Base-by-base conservation (phyloP, 1,140 invertebrate genomes). In the Ostrea denselamellosa region DNA sequence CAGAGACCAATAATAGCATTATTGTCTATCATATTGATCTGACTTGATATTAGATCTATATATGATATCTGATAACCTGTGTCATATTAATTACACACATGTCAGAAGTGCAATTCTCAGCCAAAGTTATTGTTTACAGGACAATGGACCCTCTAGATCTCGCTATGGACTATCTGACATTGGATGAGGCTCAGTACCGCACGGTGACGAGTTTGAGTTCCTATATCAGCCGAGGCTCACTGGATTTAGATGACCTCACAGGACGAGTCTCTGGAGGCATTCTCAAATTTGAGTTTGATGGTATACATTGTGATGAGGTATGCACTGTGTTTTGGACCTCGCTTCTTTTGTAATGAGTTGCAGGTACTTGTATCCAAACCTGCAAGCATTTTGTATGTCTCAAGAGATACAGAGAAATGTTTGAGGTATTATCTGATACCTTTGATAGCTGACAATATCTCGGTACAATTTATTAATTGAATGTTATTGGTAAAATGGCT, bases 231-330 rank as follows among this genome's bases (percentile, higher is more conserved):
- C 14, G 58, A 62, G 58, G 58, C 58, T 28, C 68, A 25, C 25
- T 77, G 2, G 68, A 77, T 77, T 25, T 77, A 7, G 25, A 77
- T 28, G 68, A 77, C 14, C 14, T 77, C 9, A 14, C 68, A 4
- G 28, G 68, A 22, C 68, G 68, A 77, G 68, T 77, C 5, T 34
- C 68, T 3, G 68, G 68, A 77, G 68, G 68, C 8, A 77, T 77
- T 9, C 68, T 77, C 68, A 77, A 77, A 25, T 77, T 77, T 77
- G 68, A 77, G 68, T 77, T 77, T 77, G 68, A 77, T 25, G 68
- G 25, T 28, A 25, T 9, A 10, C 14, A 34, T 34, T 77, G 68
- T 77, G 68, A 77, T 14, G 25, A 77, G 68, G 68, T 77, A 25
- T 77, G 68, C n/a, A 44, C 34, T 44, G 5, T 44, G 5, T 44